Evolutionary conservation across 2,797 vertebrate genomes (phyloP).

Genomic region (Luscinia luscinia): DNA sequence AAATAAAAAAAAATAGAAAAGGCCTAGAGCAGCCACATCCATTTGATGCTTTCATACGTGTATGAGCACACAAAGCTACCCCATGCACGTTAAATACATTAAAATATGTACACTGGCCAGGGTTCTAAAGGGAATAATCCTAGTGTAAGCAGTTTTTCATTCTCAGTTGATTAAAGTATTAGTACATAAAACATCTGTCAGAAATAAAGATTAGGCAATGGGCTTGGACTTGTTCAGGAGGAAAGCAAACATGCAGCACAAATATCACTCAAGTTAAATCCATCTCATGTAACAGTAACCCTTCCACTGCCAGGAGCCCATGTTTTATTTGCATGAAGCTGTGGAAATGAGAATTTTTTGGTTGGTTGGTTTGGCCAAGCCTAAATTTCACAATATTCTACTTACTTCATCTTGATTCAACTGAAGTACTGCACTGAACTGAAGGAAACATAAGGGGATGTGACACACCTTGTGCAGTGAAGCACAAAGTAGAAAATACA

Average conservation of each 20-base stretch:
- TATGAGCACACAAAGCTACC: neutral
- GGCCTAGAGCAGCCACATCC: neutral
- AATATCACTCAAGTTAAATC: neutral
- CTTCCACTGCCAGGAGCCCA: neutral
- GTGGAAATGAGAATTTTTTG: neutral
- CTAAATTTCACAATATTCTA: neutral
- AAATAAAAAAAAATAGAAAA: neutral
- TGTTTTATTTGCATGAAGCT: neutral
- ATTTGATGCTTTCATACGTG: neutral
- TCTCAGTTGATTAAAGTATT: conserved; percentile 59
- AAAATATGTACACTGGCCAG: neutral
- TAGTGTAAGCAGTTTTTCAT: conserved; percentile 27
- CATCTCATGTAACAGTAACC: conserved; percentile 12
- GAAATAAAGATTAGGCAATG: conserved; percentile 55
- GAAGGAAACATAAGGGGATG: neutral
- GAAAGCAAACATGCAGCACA: conserved; percentile 38
- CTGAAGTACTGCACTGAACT: neutral
- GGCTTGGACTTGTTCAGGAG: conserved; percentile 14
- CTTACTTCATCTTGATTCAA: neutral
- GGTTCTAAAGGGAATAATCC: conserved; percentile 23
- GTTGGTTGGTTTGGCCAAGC: neutral
- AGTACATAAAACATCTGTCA: conserved; percentile 64
- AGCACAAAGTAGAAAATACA: neutral
- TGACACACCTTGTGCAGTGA: neutral
- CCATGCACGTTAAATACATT: neutral